phyloP scores from a whole-genome alignment of 1,140 invertebrate species.

The Drosophila ohnishii region DNA sequence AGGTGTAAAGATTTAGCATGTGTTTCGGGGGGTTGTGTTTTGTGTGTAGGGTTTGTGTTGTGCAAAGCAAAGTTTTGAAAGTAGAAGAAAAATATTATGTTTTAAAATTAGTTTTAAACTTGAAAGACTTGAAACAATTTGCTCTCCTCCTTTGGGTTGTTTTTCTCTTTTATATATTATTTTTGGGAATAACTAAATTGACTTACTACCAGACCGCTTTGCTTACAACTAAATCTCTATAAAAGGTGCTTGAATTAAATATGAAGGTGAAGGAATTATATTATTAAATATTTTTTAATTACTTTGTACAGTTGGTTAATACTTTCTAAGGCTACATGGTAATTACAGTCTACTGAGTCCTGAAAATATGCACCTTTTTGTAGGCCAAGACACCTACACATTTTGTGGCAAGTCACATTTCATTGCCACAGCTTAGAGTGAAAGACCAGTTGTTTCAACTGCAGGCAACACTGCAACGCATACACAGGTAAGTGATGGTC shows the following conservation, averaged over 20 bases:
- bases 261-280: neutral
- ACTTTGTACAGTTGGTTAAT: neutral
- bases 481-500: conserved; percentile 2
- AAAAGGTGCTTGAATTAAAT: conserved; percentile 7
- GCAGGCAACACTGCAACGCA: neutral
- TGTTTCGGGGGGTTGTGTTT: conserved; percentile 10
- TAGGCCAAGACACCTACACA: neutral
- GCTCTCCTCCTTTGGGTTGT: conserved; percentile 15
- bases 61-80: conserved; percentile 73
- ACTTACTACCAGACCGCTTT: conserved; percentile 52
- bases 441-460: conserved; percentile 13
- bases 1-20: conserved; percentile 5
- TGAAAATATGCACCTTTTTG: conserved; percentile 55
- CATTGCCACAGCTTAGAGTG: conserved; percentile 49
- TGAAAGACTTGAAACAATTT: conserved; percentile 24
- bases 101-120: conserved; percentile 68
- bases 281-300: neutral
- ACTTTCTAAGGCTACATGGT: neutral
- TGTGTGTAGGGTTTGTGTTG: conserved; percentile 40
- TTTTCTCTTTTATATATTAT: neutral
- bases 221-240: conserved; percentile 3
- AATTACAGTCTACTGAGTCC: conserved; percentile 14
- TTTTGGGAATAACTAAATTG: conserved; percentile 15
- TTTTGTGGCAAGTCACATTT: conserved; percentile 35
- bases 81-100: conserved; percentile 72